Percentiles rank a stretch among this genome's conserved stretches.
Conservation (phyloP, 2,113 vertebrate genomes). For the Cyprinus carpio region DNA sequence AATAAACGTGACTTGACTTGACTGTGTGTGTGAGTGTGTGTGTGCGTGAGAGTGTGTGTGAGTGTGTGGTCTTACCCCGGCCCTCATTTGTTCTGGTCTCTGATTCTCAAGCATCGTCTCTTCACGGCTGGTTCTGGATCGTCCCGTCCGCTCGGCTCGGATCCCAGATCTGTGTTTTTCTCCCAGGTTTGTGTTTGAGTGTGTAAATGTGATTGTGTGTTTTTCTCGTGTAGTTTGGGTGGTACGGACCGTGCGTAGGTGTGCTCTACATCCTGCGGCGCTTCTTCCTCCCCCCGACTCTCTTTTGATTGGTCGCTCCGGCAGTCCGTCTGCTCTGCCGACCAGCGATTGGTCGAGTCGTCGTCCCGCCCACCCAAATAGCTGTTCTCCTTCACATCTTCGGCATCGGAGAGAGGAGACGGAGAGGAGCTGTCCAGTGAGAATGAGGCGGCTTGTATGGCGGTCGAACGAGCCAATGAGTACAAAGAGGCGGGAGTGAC, state of each 20-base stretch:
- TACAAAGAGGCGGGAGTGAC: constrained; percentile 1
- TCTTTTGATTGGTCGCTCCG: constrained; percentile 76
- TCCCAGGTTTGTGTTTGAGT: constrained; percentile 81
- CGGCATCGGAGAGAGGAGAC: constrained; percentile 69
- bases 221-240: constrained; percentile 86
- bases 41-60: background rate
- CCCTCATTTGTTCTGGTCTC: constrained; percentile 95
- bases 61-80: constrained; percentile 61
- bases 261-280: constrained; percentile 90
- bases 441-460: constrained; percentile 60
- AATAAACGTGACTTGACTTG: no score
- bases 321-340: constrained; percentile 52
- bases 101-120: constrained; percentile 95
- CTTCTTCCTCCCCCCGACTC: constrained; percentile 81
- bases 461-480: constrained; percentile 5
- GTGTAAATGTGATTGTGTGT: constrained; percentile 81
- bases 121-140: constrained; percentile 94
- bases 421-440: constrained; percentile 55
- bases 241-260: constrained; percentile 92
- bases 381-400: constrained; percentile 94
- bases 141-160: constrained; percentile 69
- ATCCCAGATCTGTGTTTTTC: constrained; percentile 82
- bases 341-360: background rate
- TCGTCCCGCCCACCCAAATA: constrained; percentile 72
- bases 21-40: no score